Percentiles rank a stretch among this genome's conserved stretches.
Evolutionary conservation across 2,888 invertebrate genomes (phyloP).

Genomic region (Zootermopsis nevadensis): DNA sequence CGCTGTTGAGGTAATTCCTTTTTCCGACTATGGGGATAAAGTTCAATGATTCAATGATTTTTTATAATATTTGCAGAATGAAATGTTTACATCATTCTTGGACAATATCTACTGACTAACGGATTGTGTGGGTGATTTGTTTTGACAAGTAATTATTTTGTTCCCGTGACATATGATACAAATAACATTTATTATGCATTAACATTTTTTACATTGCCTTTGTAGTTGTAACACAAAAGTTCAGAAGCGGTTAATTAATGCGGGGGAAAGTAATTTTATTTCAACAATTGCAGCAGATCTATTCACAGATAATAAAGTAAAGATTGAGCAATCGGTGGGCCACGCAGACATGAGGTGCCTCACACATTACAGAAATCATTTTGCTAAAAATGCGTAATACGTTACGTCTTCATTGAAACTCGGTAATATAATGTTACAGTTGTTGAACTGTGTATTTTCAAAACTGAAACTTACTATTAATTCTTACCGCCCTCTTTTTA

Average conservation of each 20-base stretch:
- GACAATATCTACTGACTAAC: background rate
- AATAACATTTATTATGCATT: conserved; percentile 4
- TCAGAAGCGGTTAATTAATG: background rate
- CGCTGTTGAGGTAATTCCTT: no score
- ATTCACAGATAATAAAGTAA: conserved; percentile 1
- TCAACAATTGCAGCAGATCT: conserved; percentile 4
- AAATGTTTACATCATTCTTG: background rate
- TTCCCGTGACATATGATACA: background rate
- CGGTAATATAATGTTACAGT: no score
- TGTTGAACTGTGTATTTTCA: no score
- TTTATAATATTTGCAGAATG: background rate
- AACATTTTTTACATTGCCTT: background rate
- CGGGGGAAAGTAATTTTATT: background rate
- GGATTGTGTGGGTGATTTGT: background rate
- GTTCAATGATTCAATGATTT: background rate
- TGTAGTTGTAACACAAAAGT: background rate
- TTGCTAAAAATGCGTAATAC: no score
- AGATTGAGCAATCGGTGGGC: background rate
- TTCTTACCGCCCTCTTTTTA: no score
- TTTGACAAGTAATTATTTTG: conserved; percentile 19
- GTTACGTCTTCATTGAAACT: no score
- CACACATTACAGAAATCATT: no score
- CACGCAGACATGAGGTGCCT: no score
- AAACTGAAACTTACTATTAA: no score
- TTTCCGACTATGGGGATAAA: no score